Evolutionary conservation across 37 sponge, comb jelly and placozoan species (phyloP).

Genomic region (Eunapius fragilis): DNA sequence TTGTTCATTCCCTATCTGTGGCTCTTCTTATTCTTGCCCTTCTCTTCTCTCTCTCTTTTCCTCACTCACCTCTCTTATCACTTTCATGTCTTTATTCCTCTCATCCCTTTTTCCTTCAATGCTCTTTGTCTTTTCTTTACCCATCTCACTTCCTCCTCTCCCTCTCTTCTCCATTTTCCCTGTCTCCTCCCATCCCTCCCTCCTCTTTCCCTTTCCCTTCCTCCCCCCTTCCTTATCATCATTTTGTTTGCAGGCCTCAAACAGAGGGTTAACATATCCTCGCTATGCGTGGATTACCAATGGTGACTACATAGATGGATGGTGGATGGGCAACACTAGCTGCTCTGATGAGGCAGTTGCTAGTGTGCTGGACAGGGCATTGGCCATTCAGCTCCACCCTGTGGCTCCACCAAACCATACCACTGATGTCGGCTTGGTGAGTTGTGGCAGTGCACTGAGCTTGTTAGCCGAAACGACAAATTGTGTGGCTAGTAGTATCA

Average conservation of each 20-base stretch:
- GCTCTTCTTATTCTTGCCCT: background rate
- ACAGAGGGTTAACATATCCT: conserved; percentile 4
- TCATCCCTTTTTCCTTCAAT: background rate
- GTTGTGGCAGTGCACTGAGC: background rate
- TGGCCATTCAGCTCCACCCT: background rate
- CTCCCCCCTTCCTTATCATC: too few species aligned
- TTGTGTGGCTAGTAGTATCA: too few species aligned
- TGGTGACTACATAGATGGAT: conserved; percentile 6
- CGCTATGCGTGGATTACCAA: conserved; percentile 4
- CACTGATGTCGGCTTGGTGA: background rate
- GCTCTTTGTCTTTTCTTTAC: background rate
- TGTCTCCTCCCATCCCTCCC: background rate
- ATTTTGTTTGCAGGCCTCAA: background rate
- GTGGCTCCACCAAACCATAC: background rate
- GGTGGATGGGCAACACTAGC: background rate
- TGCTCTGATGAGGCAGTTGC: conserved; percentile 58
- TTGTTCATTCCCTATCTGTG: too few species aligned
- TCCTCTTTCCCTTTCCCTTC: background rate
- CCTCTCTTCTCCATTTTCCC: background rate
- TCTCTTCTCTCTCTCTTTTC: background rate
- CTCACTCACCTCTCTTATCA: background rate
- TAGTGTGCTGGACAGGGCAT: conserved; percentile 14
- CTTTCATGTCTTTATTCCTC: background rate
- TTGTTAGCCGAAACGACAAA: too few species aligned
- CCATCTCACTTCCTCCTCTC: background rate